These are phyloP conservation scores for Gallinago media DNA, from an alignment of 2,113 vertebrate genomes.

Conservation along the genomic window DNA sequence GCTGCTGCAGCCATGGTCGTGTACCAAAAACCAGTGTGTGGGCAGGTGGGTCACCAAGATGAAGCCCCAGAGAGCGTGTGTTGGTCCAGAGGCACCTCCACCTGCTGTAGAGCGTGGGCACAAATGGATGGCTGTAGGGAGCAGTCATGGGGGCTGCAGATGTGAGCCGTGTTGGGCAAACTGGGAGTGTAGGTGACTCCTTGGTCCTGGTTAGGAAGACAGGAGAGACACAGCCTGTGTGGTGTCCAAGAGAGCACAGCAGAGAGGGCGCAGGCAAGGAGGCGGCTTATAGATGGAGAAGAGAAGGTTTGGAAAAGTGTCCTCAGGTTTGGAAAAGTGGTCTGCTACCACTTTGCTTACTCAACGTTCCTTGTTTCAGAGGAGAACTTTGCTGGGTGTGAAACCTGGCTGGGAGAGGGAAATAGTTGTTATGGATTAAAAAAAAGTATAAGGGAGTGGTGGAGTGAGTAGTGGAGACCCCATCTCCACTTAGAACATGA, in stretches of 20 bases:
- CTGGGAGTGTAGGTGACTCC: not conserved
- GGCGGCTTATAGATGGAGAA: not conserved
- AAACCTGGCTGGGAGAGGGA: not conserved
- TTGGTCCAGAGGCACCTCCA: not conserved
- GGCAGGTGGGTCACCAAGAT: too few relatives aligned
- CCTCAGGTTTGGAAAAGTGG: not conserved
- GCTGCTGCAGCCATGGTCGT: not conserved
- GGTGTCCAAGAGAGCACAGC: not conserved
- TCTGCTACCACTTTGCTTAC: not conserved
- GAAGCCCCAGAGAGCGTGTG: rapidly evolving
- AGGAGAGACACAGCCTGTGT: not conserved
- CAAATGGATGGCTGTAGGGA: not conserved
- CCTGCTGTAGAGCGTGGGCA: rapidly evolving
- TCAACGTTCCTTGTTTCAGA: not conserved
- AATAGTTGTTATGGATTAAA: not conserved
- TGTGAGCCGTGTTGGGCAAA: not conserved
- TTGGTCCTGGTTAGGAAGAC: not conserved
- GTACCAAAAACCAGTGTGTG: not conserved
- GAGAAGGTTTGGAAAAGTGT: not conserved
- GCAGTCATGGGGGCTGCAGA: not conserved
- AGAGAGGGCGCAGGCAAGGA: not conserved
- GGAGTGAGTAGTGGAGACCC: not conserved
- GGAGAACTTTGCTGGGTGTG: not conserved
- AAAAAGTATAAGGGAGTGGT: rapidly evolving
- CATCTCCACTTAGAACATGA: not conserved